Conservation (phyloP, 2,113 vertebrate species). For the Synchiropus splendidus region DNA sequence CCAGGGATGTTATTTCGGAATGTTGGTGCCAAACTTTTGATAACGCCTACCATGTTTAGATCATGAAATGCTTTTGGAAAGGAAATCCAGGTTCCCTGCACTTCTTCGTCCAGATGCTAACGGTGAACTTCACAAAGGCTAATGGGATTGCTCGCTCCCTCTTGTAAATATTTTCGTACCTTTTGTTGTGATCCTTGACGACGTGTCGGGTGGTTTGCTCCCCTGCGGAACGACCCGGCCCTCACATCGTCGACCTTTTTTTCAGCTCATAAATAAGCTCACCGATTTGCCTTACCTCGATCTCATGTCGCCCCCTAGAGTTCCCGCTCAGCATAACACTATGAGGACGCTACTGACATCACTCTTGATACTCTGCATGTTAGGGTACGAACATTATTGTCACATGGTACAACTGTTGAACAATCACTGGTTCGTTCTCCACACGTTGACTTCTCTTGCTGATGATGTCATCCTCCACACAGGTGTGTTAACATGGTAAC, state of each 20-base stretch:
- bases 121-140: too few species aligned
- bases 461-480: slow-evolving; percentile 64
- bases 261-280: slow-evolving; percentile 64
- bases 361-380: slow-evolving; percentile 27
- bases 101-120: too few species aligned
- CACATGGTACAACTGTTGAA: slow-evolving; percentile 22
- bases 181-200: slow-evolving; percentile 43
- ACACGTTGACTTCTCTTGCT: slow-evolving; percentile 43
- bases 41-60: neutral
- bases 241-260: slow-evolving; percentile 40
- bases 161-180: slow-evolving; percentile 51
- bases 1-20: too few species aligned
- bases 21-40: too few species aligned
- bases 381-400: slow-evolving; percentile 49
- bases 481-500: slow-evolving; percentile 60
- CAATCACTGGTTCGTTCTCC: too few species aligned
- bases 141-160: slow-evolving; percentile 44
- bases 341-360: slow-evolving; percentile 29
- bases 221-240: too few species aligned
- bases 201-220: slow-evolving; percentile 37
- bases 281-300: slow-evolving; percentile 70
- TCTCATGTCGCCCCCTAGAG: slow-evolving; percentile 47
- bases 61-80: neutral
- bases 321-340: slow-evolving; percentile 42
- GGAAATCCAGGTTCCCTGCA: too few species aligned